phyloP scores from a whole-genome alignment of 2,888 invertebrate genomes.

The Zaprionus obscuricornis region DNA sequence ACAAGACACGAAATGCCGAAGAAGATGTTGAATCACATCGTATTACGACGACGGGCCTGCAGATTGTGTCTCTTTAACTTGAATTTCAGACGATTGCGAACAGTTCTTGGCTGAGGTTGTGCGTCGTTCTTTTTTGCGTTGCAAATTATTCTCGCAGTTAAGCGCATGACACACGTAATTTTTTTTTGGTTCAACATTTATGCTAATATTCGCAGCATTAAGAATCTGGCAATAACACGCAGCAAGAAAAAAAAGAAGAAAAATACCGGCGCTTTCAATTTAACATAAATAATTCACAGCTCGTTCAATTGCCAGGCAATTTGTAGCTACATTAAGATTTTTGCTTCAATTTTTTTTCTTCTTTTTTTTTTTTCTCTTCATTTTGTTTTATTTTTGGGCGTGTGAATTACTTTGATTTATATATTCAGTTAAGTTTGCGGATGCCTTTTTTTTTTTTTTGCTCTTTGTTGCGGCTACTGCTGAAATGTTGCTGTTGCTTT shows the following conservation, averaged over 20 bases:
- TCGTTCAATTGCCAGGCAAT: constrained; percentile 57
- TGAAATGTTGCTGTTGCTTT: too few relatives aligned
- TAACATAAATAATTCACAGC: constrained; percentile 59
- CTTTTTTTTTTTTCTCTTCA: constrained; percentile 11
- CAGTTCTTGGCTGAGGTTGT: constrained; percentile 30
- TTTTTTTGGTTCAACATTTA: constrained; percentile 30
- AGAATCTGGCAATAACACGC: constrained; percentile 38
- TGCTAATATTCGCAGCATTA: constrained; percentile 44
- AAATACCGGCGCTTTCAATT: constrained; percentile 36
- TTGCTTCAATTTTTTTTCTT: too few relatives aligned
- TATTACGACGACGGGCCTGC: background rate
- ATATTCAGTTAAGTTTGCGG: constrained; percentile 55
- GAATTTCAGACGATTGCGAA: constrained; percentile 39
- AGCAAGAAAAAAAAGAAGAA: constrained; percentile 13
- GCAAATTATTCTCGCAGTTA: background rate
- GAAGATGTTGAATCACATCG: background rate
- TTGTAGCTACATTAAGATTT: constrained; percentile 19
- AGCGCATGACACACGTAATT: constrained; percentile 35
- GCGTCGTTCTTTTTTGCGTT: background rate
- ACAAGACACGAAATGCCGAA: constrained; percentile 22
- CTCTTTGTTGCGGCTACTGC: constrained; percentile 16
- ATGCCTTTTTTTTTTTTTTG: constrained; percentile 43
- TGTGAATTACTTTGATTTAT: constrained; percentile 68
- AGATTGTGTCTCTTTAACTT: constrained; percentile 11
- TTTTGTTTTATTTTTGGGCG: constrained; percentile 58